A percentile compares a stretch with the other conserved stretches of the same genome.
Conservation (phyloP, 1,140 invertebrate species). For the Drosophila prosaltans region DNA sequence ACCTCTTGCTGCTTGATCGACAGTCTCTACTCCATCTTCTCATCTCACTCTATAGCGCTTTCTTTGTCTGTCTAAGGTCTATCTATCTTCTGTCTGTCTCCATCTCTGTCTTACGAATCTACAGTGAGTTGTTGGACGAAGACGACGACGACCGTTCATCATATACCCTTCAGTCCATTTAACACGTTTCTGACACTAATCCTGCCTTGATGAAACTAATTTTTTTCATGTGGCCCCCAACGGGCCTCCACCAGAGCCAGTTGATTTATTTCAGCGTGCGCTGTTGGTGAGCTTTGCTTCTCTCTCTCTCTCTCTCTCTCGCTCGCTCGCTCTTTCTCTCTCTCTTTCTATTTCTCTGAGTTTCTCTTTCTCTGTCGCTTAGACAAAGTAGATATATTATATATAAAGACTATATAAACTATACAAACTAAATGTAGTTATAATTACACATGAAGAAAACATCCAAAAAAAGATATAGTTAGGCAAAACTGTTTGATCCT, state of each 20-base stretch:
- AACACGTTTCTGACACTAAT: constrained; percentile 83
- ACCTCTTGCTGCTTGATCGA: constrained; percentile 53
- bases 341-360: no score
- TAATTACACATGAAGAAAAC: not conserved
- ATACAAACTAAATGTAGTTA: constrained; percentile 40
- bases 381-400: constrained; percentile 60
- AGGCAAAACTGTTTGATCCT: no score
- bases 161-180: constrained; percentile 83
- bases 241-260: constrained; percentile 60
- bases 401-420: constrained; percentile 48
- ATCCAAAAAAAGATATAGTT: no score
- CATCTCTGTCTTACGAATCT: constrained; percentile 13
- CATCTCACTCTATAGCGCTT: constrained; percentile 12
- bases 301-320: not conserved
- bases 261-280: constrained; percentile 82
- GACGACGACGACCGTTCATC: constrained; percentile 74
- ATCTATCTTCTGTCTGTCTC: constrained; percentile 3
- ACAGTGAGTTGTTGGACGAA: constrained; percentile 45
- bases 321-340: not conserved
- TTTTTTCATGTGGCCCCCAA: constrained; percentile 73
- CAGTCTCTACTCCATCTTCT: constrained; percentile 55
- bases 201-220: constrained; percentile 83
- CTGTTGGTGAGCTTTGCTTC: constrained; percentile 65
- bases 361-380: constrained; percentile 36
- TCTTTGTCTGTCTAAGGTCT: not conserved